Conservation (phyloP, 2,888 invertebrate species). For the Unio delphinus region DNA sequence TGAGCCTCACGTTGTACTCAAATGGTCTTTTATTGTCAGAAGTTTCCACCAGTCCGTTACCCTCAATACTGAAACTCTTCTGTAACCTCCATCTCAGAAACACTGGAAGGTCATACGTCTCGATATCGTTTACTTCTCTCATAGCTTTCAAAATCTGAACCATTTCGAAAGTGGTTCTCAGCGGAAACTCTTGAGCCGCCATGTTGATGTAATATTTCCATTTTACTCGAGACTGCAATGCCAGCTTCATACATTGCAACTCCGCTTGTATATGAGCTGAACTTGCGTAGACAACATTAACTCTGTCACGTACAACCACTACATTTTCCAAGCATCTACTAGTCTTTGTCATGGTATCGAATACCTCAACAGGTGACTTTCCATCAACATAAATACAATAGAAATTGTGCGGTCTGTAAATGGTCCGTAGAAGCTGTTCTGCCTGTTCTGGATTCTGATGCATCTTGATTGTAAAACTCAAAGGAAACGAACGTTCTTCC, state of each 20-base stretch:
- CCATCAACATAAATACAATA: conserved; percentile 63
- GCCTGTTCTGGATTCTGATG: conserved; percentile 44
- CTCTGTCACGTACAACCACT: conserved; percentile 31
- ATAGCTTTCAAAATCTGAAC: conserved; percentile 61
- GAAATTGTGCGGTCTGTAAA: conserved; percentile 59
- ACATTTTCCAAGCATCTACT: conserved; percentile 47
- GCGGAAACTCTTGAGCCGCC: conserved; percentile 65
- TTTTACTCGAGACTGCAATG: conserved; percentile 8
- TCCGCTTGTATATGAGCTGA: conserved; percentile 40
- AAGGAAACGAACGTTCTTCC: conserved; percentile 42
- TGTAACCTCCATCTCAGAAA: conserved; percentile 18
- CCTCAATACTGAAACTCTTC: conserved; percentile 12
- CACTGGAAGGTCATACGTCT: conserved; percentile 29
- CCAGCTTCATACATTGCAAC: conserved; percentile 42
- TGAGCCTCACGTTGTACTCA: conserved; percentile 18
- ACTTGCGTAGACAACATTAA: conserved; percentile 41
- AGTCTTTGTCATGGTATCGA: conserved; percentile 27
- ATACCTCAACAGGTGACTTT: conserved; percentile 26
- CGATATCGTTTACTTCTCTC: conserved; percentile 64
- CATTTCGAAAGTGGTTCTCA: conserved; percentile 67
- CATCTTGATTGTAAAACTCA: conserved; percentile 49
- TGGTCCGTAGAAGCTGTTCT: conserved; percentile 48
- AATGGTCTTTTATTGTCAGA: conserved; percentile 5
- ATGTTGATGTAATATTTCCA: conserved; percentile 60
- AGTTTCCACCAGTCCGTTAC: conserved; percentile 17